Evolutionary conservation across 2,888 invertebrate species (phyloP), one percentile per base, ranked within the genome.

Genomic region (Lysandra coridon): DNA sequence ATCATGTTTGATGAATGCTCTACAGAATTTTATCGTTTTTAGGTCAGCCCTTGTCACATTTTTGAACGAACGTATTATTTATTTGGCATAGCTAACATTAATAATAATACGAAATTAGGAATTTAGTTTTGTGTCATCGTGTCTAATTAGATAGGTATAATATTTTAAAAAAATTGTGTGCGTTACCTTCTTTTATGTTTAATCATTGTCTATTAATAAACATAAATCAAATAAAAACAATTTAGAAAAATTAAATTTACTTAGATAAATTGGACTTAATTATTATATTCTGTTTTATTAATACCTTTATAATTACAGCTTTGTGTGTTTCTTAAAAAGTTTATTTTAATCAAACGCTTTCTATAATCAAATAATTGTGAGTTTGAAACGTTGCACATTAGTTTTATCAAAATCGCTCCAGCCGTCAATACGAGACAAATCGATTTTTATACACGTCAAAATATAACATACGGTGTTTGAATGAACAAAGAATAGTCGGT

Each of bases 1-100:
- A 88, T 87, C 87, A 87, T 88, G 87, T 89, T 91, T 92, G 92
- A 92, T 92, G 90, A 91, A 92, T 92, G 90, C 82, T 83, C 83
- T 82, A 85, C 83, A 84, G 83, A 85, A 85, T 90, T 89, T 91
- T 89, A 89, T 90, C 89, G 88, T 90, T 91, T 91, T 89, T 87
- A 87, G 89, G 83, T 85, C 89, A 89, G 87, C 87, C 88, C 88
- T 88, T 88, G 86, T 87, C 85, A 84, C 30, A 78, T 78, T 75
- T 80, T 64, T 69, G 49, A 79, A 78, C 53, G 76, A 80, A 79
- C 80, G 81, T 60, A 79, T 78, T 80, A 73, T 73, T 69, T 73
- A 80, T 80, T 74, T 57, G 57, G 49, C 40, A 74, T 60, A 79
- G 44, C 57, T 1, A 53, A 76, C 49, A 76, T 76, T 76, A 33